Evolutionary conservation across 1,140 invertebrate species (phyloP).

Genomic region (Micrasema minimum): DNA sequence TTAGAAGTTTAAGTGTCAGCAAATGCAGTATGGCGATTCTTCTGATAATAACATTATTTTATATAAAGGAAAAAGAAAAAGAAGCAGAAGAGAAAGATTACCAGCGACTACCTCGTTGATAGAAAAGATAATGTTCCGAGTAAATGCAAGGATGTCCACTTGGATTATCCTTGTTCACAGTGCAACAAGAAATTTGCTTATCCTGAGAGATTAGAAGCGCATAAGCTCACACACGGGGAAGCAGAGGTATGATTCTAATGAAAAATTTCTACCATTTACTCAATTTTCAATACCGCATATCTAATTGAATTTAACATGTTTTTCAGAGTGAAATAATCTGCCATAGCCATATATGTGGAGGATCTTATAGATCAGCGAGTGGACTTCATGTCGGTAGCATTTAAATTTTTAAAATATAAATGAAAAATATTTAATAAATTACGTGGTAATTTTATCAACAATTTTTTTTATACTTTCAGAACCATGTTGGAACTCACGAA

Average conservation of each 20-base stretch:
- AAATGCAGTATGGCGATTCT: too few relatives aligned
- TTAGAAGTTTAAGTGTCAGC: too few relatives aligned
- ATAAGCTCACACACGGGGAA: conserved; percentile 57
- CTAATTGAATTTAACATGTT: too few relatives aligned
- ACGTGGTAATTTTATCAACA: conserved; percentile 1
- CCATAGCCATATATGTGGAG: conserved; percentile 60
- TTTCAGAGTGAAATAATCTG: conserved; percentile 56
- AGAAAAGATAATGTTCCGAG: conserved; percentile 43
- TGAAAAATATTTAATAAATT: too few relatives aligned
- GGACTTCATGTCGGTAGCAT: conserved; percentile 57
- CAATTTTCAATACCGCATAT: too few relatives aligned
- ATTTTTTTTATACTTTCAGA: conserved; percentile 55
- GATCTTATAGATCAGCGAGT: conserved; percentile 55
- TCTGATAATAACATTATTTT: too few relatives aligned
- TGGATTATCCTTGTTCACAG: conserved; percentile 56
- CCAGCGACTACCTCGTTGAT: conserved; percentile 23
- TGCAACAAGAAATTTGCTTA: conserved; percentile 58
- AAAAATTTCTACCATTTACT: too few relatives aligned
- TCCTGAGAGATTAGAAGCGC: conserved; percentile 56
- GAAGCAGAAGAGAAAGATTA: conserved; percentile 25
- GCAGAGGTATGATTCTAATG: conserved; percentile 48
- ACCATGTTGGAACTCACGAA: conserved; percentile 61
- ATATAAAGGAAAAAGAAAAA: conserved; percentile 50
- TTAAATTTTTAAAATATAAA: not conserved
- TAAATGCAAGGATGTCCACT: conserved; percentile 46